Evolutionary conservation across 2,888 invertebrate genomes (phyloP).

Genomic region (Schrankia costaestrigalis): DNA sequence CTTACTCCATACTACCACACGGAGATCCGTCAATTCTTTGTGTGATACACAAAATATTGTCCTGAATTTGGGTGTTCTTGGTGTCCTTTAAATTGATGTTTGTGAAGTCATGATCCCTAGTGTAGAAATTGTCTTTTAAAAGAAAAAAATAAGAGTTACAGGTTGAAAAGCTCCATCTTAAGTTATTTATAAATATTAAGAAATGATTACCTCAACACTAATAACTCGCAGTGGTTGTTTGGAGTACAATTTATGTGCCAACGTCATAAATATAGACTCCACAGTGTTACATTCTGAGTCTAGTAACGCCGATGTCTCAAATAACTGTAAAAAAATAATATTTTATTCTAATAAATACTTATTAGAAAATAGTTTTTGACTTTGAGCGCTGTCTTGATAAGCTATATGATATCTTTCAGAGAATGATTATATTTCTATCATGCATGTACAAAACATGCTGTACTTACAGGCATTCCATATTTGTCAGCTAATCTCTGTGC

Average conservation of each 20-base stretch:
- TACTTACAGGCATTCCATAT: conserved; percentile 85
- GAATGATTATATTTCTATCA: not conserved
- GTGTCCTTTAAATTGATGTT: too few relatives aligned
- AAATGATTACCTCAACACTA: conserved; percentile 53
- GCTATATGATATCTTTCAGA: not conserved
- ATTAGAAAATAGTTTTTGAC: too few relatives aligned
- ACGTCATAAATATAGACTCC: conserved; percentile 90
- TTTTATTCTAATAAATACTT: too few relatives aligned
- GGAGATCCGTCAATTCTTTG: too few relatives aligned
- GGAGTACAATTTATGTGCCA: conserved; percentile 86
- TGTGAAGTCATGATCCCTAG: conserved; percentile 63
- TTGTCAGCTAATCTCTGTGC: conserved; percentile 88
- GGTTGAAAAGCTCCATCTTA: not conserved
- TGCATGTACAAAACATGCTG: too few relatives aligned
- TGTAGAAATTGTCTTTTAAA: conserved; percentile 1
- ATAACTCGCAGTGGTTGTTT: conserved; percentile 67
- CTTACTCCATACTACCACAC: too few relatives aligned
- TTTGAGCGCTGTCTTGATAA: too few relatives aligned
- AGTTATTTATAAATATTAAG: not conserved
- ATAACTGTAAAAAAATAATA: conserved; percentile 76
- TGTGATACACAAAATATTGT: too few relatives aligned
- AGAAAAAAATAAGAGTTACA: not conserved
- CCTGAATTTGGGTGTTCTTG: too few relatives aligned
- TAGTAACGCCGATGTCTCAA: conserved; percentile 90
- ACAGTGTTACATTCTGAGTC: conserved; percentile 88